Evolutionary conservation across 1,140 invertebrate genomes (phyloP), one percentile per base, ranked within the genome.

Genomic region (Frieseomelitta varia): DNA sequence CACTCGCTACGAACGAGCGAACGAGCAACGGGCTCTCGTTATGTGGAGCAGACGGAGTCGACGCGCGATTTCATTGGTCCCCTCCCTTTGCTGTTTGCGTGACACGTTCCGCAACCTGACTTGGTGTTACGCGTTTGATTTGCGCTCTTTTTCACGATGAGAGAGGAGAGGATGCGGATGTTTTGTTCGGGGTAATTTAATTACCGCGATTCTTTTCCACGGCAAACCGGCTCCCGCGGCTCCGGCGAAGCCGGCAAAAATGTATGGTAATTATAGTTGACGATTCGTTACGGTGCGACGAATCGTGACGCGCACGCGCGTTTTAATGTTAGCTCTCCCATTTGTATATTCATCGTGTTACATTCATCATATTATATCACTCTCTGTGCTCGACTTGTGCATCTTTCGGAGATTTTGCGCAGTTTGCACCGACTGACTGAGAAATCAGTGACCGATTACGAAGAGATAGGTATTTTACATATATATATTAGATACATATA

Each of bases 131-230:
- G 55, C 0, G 11, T 30, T 74, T 27, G 58, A 74, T 63, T 65
- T 63, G 53, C 63, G 34, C 63, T 83, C 81, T 51, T 82, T 68
- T 63, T 30, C 58, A 3, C 17, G 39, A 15, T 4, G 6, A 21
- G 19, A 12, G 17, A 24, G n/a, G 39, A 55, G 61, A 68, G 74
- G 81, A 83, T 58, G 53, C 65, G 74, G 81, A 83, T 83, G 74
- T 83, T 83, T 78, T 78, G 65, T 83, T 83, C 55, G 65, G 39
- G 39, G 75, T 83, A 83, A 83, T 83, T 83, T 83, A 83, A 83
- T 83, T 83, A 83, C 74, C 55, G 39, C 14, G 81, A 77, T 77
- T 71, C 51, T 51, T 51, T 72, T 72, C 17, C 73, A 21, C 53
- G 34, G 47, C 69, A 34, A 83, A 83, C 81, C 81, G 81, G 81